Conservation (phyloP, 2,113 vertebrate genomes). For the Chascanopsetta lugubris region DNA sequence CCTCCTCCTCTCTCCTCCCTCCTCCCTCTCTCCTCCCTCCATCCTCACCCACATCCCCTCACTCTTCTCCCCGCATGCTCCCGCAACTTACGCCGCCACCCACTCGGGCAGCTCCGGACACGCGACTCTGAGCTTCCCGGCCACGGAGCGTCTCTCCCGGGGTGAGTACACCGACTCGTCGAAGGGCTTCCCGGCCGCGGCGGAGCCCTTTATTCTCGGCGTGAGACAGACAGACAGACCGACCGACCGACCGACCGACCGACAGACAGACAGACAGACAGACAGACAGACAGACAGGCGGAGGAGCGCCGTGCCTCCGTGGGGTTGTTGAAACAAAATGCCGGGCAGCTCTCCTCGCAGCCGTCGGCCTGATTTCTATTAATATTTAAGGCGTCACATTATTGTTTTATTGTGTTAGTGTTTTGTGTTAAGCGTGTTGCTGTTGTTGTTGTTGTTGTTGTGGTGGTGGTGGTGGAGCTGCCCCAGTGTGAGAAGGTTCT, state of each 20-base stretch:
- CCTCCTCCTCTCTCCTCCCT: neutral
- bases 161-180: neutral
- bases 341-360: neutral
- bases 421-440: slow-evolving; percentile 15
- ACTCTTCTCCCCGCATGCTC: neutral
- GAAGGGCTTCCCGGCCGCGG: neutral
- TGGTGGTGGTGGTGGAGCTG: slow-evolving; percentile 37
- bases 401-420: slow-evolving; percentile 7
- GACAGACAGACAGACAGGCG: no score
- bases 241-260: no score
- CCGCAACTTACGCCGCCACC: neutral
- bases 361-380: neutral
- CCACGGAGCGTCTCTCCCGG: neutral
- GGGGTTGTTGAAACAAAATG: neutral
- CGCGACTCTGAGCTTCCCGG: neutral
- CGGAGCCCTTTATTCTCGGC: neutral
- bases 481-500: slow-evolving; percentile 65
- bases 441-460: neutral
- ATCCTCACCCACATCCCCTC: neutral
- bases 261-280: no score
- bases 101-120: neutral
- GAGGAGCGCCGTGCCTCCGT: neutral
- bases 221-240: no score
- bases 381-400: neutral
- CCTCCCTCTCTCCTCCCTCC: neutral